Percentiles rank a stretch among this genome's conserved stretches.
Conservation (phyloP, 2,888 invertebrate genomes). For the Ceraclea dissimilis region DNA sequence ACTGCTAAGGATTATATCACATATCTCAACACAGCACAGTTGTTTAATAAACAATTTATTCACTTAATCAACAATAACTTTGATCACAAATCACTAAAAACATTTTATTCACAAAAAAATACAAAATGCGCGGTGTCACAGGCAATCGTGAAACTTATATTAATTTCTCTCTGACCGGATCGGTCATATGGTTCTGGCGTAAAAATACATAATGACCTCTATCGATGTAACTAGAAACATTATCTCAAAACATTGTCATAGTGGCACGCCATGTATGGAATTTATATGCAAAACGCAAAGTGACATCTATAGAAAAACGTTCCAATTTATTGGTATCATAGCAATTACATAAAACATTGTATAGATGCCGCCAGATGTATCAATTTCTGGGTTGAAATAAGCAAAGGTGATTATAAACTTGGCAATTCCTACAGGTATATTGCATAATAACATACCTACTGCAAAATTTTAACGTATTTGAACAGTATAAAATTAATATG, state of each 20-base stretch:
- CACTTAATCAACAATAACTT: constrained; percentile 31
- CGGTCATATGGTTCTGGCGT: not conserved
- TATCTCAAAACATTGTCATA: not conserved
- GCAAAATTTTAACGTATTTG: too few relatives aligned
- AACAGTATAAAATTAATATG: too few relatives aligned
- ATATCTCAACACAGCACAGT: constrained; percentile 38
- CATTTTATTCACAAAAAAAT: constrained; percentile 16
- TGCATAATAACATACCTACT: too few relatives aligned
- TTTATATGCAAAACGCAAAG: too few relatives aligned
- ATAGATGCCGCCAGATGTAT: too few relatives aligned
- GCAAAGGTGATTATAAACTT: too few relatives aligned
- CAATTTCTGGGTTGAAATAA: too few relatives aligned
- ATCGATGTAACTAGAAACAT: constrained; percentile 4
- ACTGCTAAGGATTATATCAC: constrained; percentile 51
- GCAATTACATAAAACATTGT: too few relatives aligned
- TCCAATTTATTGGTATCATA: too few relatives aligned
- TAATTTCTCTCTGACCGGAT: constrained; percentile 9
- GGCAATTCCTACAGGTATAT: too few relatives aligned
- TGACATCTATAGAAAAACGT: too few relatives aligned
- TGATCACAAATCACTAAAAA: constrained; percentile 34
- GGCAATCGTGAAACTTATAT: constrained; percentile 4
- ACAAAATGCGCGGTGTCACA: constrained; percentile 18
- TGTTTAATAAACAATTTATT: constrained; percentile 30
- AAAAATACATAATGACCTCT: constrained; percentile 16
- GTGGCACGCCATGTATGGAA: too few relatives aligned